Evolutionary conservation across 2,113 vertebrate species (phyloP).

Genomic region (Strix aluco): DNA sequence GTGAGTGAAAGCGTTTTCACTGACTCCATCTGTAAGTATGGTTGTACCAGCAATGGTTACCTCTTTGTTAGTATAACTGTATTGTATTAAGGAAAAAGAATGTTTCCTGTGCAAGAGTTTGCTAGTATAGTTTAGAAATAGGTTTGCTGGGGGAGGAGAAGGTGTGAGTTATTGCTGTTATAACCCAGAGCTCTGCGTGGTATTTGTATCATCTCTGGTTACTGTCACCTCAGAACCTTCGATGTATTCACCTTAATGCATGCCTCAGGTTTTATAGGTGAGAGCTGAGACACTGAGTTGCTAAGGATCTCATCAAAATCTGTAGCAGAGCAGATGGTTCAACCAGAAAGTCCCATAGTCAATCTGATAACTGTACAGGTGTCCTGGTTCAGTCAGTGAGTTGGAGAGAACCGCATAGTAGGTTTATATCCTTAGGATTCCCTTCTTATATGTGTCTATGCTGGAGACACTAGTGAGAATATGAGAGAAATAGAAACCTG

Average conservation of each 20-base stretch:
- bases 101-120: neutral
- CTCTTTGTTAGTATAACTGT: neutral
- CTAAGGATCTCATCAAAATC: neutral
- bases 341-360: neutral
- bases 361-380: neutral
- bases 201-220: neutral
- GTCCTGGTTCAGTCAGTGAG: neutral
- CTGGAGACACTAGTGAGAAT: neutral
- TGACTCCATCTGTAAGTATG: neutral
- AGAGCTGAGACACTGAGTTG: neutral
- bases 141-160: neutral
- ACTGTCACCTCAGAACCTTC: neutral
- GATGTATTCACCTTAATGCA: neutral
- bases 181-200: neutral
- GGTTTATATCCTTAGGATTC: neutral
- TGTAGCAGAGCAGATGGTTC: neutral
- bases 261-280: neutral
- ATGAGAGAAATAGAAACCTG: neutral
- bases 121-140: neutral
- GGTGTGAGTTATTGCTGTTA: neutral
- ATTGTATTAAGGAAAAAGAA: neutral
- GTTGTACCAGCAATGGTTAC: neutral
- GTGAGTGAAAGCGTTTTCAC: neutral
- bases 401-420: neutral
- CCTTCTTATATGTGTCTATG: neutral